Base-by-base conservation (phyloP, 2,797 vertebrate genomes). In the Chaunax sp. region DNA sequence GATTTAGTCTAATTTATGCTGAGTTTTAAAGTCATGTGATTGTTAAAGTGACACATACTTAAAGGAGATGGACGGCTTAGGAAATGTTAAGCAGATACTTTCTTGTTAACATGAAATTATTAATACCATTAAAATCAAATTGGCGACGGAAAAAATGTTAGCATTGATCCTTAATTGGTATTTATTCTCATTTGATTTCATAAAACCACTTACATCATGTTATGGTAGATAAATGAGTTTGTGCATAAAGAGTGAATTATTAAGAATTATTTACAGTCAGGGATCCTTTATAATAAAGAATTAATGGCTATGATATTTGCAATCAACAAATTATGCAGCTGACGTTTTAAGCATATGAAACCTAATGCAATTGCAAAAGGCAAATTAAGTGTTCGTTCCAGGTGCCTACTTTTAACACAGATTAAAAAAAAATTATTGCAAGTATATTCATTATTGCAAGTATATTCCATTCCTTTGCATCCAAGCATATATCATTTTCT, bases 341-440 rank as follows among this genome's bases (percentile, higher is more conserved):
- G 46, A 80, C 81, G 80, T 80, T 85, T 84, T 78, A 82, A 85
- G 85, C 47, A 45, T 86, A 53, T 64, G 68, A 84, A 91, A 79
- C 62, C 64, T 87, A 82, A 91, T 73, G 81, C 80, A 91, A 92
- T 92, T 92, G 88, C 74, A 72, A 67, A 61, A 77, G 75, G 77
- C 45, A 79, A 91, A 92, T 92, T 72, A 87, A 91, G 88, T 87
- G 64, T 89, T 90, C 84, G 80, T 89, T 80, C 78, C 82, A 69
- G 72, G 50, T 50, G 13, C 53, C 78, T 63, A 73, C 69, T 81
- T 9, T 85, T 68, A 83, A 78, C 65, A 71, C 45, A 67, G 77
- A 90, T 86, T 78, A 70, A 87, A 89, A 70, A 87, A 89, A 83
- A 75, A 72, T 64, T 37, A 84, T 76, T 84, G 75, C 70, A 52